Conservation (phyloP, 2,113 vertebrate species). For the Felis chaus region DNA sequence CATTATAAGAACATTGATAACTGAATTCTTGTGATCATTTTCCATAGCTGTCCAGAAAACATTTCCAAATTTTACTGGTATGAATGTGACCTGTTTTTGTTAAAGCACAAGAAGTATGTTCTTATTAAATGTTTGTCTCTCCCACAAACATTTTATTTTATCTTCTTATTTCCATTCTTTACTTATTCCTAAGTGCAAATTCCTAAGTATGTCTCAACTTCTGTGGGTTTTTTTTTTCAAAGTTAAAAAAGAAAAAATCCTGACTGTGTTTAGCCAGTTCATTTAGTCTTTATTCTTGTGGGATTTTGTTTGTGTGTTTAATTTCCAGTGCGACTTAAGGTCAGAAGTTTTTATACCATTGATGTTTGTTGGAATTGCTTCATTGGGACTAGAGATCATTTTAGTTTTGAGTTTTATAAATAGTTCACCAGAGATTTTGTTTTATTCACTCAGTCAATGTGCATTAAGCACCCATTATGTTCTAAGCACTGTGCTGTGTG, state of each 20-base stretch:
- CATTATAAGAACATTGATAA: not conserved
- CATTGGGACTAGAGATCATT: not conserved
- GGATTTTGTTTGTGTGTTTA: not conserved
- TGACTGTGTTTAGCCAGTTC: not conserved
- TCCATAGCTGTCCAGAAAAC: not conserved
- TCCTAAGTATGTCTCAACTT: not conserved
- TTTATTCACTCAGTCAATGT: not conserved
- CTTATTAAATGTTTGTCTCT: not conserved
- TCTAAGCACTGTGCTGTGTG: not conserved
- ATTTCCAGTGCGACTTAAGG: not conserved
- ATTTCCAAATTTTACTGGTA: not conserved
- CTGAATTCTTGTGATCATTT: slow-evolving; percentile 5
- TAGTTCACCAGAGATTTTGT: not conserved
- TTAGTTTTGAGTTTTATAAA: not conserved
- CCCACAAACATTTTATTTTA: not conserved
- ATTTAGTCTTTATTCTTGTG: not conserved
- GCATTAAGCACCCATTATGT: not conserved
- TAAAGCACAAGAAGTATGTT: slow-evolving; percentile 4
- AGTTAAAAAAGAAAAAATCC: not conserved
- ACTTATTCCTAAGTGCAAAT: not conserved
- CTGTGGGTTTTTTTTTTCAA: not conserved
- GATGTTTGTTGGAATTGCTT: not conserved
- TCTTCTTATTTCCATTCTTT: not conserved
- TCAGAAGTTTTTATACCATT: not conserved
- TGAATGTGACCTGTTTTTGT: not conserved